These are phyloP conservation scores for Hirtodrosophila cameraria DNA, from an alignment of 2,888 invertebrate genomes.

Conservation along the genomic window DNA sequence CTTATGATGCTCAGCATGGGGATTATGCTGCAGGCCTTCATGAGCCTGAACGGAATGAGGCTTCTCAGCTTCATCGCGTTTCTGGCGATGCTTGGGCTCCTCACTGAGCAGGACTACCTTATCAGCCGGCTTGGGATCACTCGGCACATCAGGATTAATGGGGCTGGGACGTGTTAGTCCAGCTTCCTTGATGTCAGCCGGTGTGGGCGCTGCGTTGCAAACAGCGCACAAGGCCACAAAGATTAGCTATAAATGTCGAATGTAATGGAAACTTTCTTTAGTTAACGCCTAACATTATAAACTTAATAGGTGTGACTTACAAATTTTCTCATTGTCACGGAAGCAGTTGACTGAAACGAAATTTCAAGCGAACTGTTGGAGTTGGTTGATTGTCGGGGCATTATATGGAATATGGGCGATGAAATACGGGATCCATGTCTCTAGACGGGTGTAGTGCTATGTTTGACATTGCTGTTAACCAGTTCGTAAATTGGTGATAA, in stretches of 20 bases:
- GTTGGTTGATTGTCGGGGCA: slow-evolving; percentile 15
- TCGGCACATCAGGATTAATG: slow-evolving; percentile 75
- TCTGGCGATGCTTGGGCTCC: slow-evolving; percentile 40
- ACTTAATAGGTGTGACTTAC: slow-evolving; percentile 37
- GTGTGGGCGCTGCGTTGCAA: slow-evolving; percentile 67
- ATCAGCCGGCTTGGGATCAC: slow-evolving; percentile 70
- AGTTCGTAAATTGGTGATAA: slow-evolving; percentile 77
- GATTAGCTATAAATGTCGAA: slow-evolving; percentile 60
- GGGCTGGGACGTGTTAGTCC: slow-evolving; percentile 70
- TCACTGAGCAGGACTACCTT: slow-evolving; percentile 24
- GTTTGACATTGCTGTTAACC: slow-evolving; percentile 63
- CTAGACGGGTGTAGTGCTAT: slow-evolving; percentile 16
- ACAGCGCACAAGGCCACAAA: slow-evolving; percentile 64
- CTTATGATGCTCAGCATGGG: background rate
- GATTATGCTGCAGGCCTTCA: background rate
- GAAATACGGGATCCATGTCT: slow-evolving; percentile 7
- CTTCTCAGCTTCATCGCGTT: slow-evolving; percentile 46
- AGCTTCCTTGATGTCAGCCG: slow-evolving; percentile 29
- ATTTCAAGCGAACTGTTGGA: slow-evolving; percentile 46
- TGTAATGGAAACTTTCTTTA: slow-evolving; percentile 2
- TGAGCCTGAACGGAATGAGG: slow-evolving; percentile 6
- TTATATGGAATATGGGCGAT: slow-evolving; percentile 48
- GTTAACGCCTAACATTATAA: background rate
- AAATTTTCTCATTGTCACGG: slow-evolving; percentile 31
- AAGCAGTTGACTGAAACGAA: slow-evolving; percentile 26